These are phyloP conservation scores for Colostygia pectinataria DNA, from an alignment of 2,888 invertebrate species.

Conservation along the genomic window DNA sequence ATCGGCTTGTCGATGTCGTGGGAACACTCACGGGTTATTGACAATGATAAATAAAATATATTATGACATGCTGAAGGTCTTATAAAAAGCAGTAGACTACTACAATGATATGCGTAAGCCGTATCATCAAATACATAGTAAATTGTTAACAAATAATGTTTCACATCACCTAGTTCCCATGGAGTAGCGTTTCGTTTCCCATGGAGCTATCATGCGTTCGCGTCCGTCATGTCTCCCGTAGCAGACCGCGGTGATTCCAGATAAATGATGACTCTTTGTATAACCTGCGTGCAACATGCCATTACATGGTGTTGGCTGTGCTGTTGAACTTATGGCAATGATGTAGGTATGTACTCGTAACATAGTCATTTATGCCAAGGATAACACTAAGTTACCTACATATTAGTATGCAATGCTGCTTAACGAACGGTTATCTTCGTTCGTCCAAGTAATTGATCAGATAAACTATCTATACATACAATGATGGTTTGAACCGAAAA, in stretches of 20 bases:
- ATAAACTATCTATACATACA: neutral
- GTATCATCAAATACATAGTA: conserved; percentile 41
- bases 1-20: conserved; percentile 53
- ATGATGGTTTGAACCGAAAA: conserved; percentile 1
- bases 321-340: conserved; percentile 21
- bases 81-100: conserved; percentile 36
- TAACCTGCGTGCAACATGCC: conserved; percentile 39
- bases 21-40: conserved; percentile 48
- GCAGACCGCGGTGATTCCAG: conserved; percentile 51
- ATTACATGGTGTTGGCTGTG: conserved; percentile 28
- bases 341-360: too few relatives aligned
- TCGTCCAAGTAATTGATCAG: neutral
- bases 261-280: conserved; percentile 52
- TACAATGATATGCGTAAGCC: conserved; percentile 42
- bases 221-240: conserved; percentile 45
- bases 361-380: conserved; percentile 35
- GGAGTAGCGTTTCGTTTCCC: conserved; percentile 57
- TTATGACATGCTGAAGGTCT: conserved; percentile 41
- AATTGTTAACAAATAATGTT: conserved; percentile 40
- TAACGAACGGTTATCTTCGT: neutral
- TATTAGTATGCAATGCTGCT: neutral
- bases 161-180: conserved; percentile 64
- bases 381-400: conserved; percentile 19
- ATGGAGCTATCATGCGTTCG: conserved; percentile 58
- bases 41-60: conserved; percentile 53